Evolutionary conservation across 2,888 invertebrate genomes (phyloP).

Genomic region (Oegoconia quadripuncta): DNA sequence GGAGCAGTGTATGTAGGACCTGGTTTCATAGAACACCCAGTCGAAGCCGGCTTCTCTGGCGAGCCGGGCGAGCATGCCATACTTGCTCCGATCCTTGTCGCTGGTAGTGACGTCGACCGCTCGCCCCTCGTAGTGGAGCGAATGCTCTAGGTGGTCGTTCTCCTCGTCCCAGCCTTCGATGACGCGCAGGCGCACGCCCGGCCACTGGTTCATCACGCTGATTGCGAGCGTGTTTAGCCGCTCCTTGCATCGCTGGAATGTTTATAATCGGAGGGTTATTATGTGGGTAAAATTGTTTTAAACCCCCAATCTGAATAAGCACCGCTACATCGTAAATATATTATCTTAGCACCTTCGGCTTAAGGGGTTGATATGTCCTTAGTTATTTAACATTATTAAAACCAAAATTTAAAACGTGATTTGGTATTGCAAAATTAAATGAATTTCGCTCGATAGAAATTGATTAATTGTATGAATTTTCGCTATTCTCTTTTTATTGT

Average conservation of each 20-base stretch:
- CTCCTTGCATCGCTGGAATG: conserved; percentile 95
- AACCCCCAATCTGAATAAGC: too few species aligned
- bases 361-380: too few species aligned
- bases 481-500: too few species aligned
- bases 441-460: too few species aligned
- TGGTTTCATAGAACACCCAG: conserved; percentile 98
- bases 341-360: too few species aligned
- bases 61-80: conserved; percentile 96
- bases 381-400: too few species aligned
- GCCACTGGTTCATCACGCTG: conserved; percentile 99
- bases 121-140: conserved; percentile 97
- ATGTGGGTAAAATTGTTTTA: too few species aligned
- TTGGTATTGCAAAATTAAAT: too few species aligned
- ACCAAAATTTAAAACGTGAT: too few species aligned
- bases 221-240: conserved; percentile 96
- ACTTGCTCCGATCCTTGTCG: conserved; percentile 94
- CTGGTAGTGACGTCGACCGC: conserved; percentile 98
- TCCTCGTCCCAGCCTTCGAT: conserved; percentile 98
- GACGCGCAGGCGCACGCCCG: conserved; percentile 93
- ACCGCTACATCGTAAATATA: too few species aligned
- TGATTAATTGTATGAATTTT: too few species aligned
- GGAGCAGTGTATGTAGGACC: conserved; percentile 97
- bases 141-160: conserved; percentile 86
- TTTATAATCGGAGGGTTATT: too few species aligned
- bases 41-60: conserved; percentile 99